Evolutionary conservation across 2,888 invertebrate species (phyloP).

Genomic region (Carcina quercana): DNA sequence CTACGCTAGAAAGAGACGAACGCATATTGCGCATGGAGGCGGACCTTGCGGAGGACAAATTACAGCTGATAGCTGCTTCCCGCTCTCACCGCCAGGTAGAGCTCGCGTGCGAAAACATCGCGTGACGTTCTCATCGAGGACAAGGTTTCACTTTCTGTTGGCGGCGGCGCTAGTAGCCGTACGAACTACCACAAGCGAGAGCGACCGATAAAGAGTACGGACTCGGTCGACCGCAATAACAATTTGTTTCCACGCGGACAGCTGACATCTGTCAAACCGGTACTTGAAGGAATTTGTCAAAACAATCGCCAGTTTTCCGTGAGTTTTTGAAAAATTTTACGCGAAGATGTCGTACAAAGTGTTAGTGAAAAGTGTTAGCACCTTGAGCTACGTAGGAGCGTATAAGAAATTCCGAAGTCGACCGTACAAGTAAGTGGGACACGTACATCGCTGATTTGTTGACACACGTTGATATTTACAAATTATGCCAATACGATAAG

Average conservation of each 20-base stretch:
- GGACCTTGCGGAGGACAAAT: slow-evolving; percentile 55
- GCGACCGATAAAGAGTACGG: no score
- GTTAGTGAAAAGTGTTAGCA: slow-evolving; percentile 42
- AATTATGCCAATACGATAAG: no score
- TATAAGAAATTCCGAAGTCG: slow-evolving; percentile 52
- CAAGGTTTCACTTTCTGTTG: no score
- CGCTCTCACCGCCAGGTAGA: slow-evolving; percentile 35
- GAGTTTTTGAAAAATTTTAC: slow-evolving; percentile 2
- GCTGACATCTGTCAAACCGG: no score
- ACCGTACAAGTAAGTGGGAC: slow-evolving; percentile 44
- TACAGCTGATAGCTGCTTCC: slow-evolving; percentile 59
- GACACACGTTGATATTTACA: no score
- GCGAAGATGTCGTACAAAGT: slow-evolving; percentile 53
- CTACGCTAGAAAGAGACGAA: slow-evolving; percentile 62
- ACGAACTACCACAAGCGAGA: no score
- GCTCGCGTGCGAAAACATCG: slow-evolving; percentile 33
- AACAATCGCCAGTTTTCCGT: slow-evolving; percentile 14
- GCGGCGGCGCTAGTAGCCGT: no score
- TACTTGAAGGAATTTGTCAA: no score
- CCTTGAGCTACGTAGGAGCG: slow-evolving; percentile 53
- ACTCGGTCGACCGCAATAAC: slow-evolving; percentile 6
- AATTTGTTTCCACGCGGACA: no score
- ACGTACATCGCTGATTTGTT: neutral
- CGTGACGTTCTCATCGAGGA: slow-evolving; percentile 25
- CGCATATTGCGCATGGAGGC: slow-evolving; percentile 60